phyloP scores from a whole-genome alignment of 2,888 invertebrate species.

The Gasteruption jaculator region DNA sequence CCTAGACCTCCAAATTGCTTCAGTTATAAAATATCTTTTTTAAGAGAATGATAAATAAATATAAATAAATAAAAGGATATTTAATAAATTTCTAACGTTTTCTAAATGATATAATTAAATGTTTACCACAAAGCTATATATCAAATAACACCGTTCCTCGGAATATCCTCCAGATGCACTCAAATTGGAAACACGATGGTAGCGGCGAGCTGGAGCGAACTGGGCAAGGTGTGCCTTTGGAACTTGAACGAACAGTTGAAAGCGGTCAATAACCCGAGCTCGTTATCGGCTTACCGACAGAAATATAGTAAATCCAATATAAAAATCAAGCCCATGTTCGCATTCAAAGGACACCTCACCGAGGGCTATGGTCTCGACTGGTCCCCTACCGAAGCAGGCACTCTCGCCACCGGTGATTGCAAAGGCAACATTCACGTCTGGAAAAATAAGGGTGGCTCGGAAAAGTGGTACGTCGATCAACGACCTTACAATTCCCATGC shows the following conservation, averaged over 20 bases:
- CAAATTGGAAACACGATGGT: slow-evolving; percentile 63
- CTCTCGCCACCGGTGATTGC: slow-evolving; percentile 91
- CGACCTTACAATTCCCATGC: slow-evolving; percentile 83
- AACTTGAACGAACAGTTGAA: slow-evolving; percentile 77
- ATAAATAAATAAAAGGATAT: not conserved
- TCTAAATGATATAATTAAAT: slow-evolving; percentile 1
- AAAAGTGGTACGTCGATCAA: slow-evolving; percentile 84
- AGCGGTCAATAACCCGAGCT: slow-evolving; percentile 69
- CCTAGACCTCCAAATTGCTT: no score
- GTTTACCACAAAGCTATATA: no score
- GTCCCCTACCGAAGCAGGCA: slow-evolving; percentile 76
- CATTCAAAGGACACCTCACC: slow-evolving; percentile 85
- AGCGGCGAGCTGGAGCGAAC: slow-evolving; percentile 95
- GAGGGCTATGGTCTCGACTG: slow-evolving; percentile 97
- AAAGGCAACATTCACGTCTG: slow-evolving; percentile 91
- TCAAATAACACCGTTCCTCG: not conserved
- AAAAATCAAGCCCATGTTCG: slow-evolving; percentile 68
- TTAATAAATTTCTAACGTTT: not conserved
- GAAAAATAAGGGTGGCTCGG: slow-evolving; percentile 65
- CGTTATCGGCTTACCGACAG: slow-evolving; percentile 63
- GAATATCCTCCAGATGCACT: slow-evolving; percentile 52
- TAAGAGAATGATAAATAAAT: not conserved
- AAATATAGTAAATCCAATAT: slow-evolving; percentile 52
- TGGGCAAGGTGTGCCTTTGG: slow-evolving; percentile 90
- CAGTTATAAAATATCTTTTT: slow-evolving; percentile 2